Evolutionary conservation across 2,797 vertebrate species (phyloP).

Genomic region (Geotrypetes seraphini): DNA sequence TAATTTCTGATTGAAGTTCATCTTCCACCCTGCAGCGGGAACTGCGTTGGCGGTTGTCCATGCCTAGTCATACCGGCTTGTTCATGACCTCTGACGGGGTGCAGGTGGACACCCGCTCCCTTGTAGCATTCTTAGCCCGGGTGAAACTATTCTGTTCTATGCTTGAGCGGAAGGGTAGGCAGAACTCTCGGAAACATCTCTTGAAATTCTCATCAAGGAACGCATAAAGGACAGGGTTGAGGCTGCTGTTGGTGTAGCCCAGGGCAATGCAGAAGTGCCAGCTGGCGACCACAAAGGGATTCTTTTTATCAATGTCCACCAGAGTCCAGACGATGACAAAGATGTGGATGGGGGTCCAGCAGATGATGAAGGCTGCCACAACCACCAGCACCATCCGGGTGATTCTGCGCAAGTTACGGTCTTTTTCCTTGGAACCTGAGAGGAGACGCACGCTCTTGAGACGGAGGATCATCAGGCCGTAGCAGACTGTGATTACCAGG

Average conservation of each 20-base stretch:
- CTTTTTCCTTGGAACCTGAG: constrained; percentile 92
- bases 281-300: constrained; percentile 73
- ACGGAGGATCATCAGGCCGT: constrained; percentile 87
- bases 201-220: constrained; percentile 96
- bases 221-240: constrained; percentile 90
- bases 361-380: constrained; percentile 90
- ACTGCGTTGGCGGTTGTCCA: constrained; percentile 35
- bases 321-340: constrained; percentile 88
- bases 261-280: constrained; percentile 94
- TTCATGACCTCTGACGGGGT: constrained; percentile 42
- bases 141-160: constrained; percentile 71
- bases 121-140: constrained; percentile 53
- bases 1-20: constrained; percentile 60
- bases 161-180: constrained; percentile 64
- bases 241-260: constrained; percentile 94
- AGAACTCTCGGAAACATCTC: constrained; percentile 88
- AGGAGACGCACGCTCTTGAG: constrained; percentile 88
- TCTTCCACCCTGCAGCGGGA: constrained; percentile 35
- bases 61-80: constrained; percentile 69
- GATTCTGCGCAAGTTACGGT: constrained; percentile 83
- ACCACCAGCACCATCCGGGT: constrained; percentile 94
- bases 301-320: constrained; percentile 71
- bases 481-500: constrained; percentile 91
- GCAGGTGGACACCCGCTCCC: constrained; percentile 71
- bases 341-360: constrained; percentile 96